A percentile compares a stretch with the other conserved stretches of the same genome.
phyloP scores from a whole-genome alignment of 1,140 invertebrate genomes.

The Drosophila tani region DNA sequence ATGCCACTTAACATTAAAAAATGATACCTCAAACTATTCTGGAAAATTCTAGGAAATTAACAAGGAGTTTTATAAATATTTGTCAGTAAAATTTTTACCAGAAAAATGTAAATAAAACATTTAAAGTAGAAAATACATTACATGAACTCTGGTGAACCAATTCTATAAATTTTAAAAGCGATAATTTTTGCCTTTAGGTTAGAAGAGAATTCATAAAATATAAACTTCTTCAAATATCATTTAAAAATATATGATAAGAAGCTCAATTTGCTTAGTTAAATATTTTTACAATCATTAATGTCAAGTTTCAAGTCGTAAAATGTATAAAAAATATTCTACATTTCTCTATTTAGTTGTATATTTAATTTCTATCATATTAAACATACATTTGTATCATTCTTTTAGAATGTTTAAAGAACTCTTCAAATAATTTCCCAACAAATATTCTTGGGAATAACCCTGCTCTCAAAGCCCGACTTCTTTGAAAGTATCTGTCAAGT shows the following conservation, averaged over 20 bases:
- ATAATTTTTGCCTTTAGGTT: too few relatives aligned
- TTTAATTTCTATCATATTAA: too few relatives aligned
- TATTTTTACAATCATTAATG: neutral
- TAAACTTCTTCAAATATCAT: too few relatives aligned
- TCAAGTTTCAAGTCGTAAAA: too few relatives aligned
- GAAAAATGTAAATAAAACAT: neutral
- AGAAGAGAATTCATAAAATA: too few relatives aligned
- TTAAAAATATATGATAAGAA: too few relatives aligned
- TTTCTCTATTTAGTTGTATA: too few relatives aligned
- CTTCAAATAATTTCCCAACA: neutral
- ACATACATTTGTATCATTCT: neutral
- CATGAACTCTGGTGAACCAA: too few relatives aligned
- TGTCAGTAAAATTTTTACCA: neutral
- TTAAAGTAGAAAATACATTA: too few relatives aligned
- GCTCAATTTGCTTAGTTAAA: too few relatives aligned
- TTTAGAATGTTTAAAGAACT: neutral
- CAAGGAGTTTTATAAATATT: neutral
- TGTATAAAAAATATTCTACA: too few relatives aligned
- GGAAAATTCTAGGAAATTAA: neutral
- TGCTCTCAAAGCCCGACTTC: neutral
- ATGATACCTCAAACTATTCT: neutral
- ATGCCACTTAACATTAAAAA: neutral
- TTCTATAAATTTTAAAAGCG: too few relatives aligned
- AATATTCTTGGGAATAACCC: conserved; percentile 2
- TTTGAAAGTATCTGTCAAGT: neutral